phyloP scores from a whole-genome alignment of 2,797 vertebrate genomes.

The Paguma larvata region DNA sequence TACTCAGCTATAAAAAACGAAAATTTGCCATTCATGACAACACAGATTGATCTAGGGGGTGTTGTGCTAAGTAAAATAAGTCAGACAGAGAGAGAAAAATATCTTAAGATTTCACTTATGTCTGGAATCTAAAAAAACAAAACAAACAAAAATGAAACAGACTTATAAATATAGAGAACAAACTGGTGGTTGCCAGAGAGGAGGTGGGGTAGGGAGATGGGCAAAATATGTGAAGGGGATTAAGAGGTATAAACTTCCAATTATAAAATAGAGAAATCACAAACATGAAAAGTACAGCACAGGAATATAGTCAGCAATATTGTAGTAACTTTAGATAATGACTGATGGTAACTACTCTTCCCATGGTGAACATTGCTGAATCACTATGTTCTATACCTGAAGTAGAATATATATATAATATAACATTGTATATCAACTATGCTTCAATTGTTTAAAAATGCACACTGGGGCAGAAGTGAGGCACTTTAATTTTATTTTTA shows the following conservation, averaged over 20 bases:
- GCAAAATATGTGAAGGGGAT: neutral
- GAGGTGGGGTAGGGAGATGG: neutral
- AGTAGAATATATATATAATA: neutral
- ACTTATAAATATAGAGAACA: neutral
- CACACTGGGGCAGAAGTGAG: neutral
- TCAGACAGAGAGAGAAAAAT: neutral
- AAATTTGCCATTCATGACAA: neutral
- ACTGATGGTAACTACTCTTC: neutral
- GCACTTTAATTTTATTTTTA: neutral
- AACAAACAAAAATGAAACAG: neutral
- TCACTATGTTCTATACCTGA: neutral
- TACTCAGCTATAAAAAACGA: neutral
- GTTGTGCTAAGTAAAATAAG: neutral
- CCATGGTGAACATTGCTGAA: neutral
- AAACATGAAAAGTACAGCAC: neutral
- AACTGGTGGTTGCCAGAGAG: neutral
- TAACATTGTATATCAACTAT: neutral
- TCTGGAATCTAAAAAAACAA: neutral
- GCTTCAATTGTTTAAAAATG: neutral
- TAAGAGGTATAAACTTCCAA: neutral
- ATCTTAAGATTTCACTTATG: neutral
- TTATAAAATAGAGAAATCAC: neutral
- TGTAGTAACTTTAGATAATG: neutral
- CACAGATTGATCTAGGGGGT: neutral
- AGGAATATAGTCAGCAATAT: neutral